Conservation (phyloP, 2,797 vertebrate species). For the Crocodylus rhombifer region DNA sequence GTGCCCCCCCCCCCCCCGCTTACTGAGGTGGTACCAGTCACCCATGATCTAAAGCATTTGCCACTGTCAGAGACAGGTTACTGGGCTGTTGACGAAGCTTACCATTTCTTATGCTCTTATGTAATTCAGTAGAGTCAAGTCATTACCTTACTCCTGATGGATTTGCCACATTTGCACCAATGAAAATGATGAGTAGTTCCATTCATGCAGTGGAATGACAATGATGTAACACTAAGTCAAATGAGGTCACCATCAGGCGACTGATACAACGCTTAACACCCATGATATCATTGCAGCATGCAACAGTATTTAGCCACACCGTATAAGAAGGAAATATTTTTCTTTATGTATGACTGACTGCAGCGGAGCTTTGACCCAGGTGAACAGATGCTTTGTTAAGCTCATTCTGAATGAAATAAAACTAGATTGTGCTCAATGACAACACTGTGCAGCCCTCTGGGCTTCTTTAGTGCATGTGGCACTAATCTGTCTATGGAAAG, state of each 20-base stretch:
- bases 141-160: not conserved
- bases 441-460: not conserved
- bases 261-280: not conserved
- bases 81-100: too few relatives aligned
- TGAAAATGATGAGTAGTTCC: too few relatives aligned
- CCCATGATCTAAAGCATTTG: too few relatives aligned
- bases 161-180: too few relatives aligned
- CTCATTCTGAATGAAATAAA: conserved; percentile 9
- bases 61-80: too few relatives aligned
- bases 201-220: not conserved
- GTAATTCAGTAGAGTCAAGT: not conserved
- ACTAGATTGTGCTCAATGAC: not conserved
- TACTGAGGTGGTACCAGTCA: too few relatives aligned
- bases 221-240: not conserved
- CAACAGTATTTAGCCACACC: not conserved
- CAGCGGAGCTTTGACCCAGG: not conserved
- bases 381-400: not conserved
- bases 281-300: not conserved
- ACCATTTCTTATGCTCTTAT: too few relatives aligned
- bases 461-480: not conserved
- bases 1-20: too few relatives aligned
- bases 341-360: not conserved
- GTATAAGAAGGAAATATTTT: not conserved
- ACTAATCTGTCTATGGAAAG: not conserved
- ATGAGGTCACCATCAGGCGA: not conserved